Conservation (phyloP, 1,140 invertebrate genomes). For the Saxidomus purpurata region DNA sequence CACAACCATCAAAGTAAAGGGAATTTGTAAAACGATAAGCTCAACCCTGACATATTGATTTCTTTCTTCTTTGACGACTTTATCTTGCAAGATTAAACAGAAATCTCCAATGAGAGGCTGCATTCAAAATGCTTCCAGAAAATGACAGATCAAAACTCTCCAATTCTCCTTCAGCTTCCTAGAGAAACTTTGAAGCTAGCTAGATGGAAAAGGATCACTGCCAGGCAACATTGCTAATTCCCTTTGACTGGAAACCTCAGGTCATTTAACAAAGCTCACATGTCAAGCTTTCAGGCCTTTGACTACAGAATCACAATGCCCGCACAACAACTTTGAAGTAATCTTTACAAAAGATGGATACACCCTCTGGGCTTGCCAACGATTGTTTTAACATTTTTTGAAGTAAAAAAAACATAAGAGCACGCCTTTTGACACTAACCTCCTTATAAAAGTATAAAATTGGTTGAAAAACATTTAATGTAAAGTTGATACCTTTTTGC, state of each 20-base stretch:
- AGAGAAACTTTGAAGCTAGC: conserved; percentile 27
- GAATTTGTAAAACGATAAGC: conserved; percentile 31
- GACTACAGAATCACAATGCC: conserved; percentile 11
- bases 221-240: conserved; percentile 50
- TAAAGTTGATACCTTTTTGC: background rate
- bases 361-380: background rate
- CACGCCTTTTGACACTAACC: background rate
- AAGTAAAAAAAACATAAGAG: background rate
- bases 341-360: conserved; percentile 30
- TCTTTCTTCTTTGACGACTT: conserved; percentile 35
- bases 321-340: conserved; percentile 6
- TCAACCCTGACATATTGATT: conserved; percentile 27
- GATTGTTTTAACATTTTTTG: conserved; percentile 47
- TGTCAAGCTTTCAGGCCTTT: conserved; percentile 29
- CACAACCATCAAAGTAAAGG: conserved; percentile 25
- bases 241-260: conserved; percentile 46
- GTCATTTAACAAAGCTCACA: conserved; percentile 43
- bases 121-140: background rate
- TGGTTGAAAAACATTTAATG: conserved; percentile 6
- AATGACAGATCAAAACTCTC: conserved; percentile 20
- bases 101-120: conserved; percentile 28
- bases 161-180: conserved; percentile 19
- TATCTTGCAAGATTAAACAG: conserved; percentile 40
- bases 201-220: conserved; percentile 18
- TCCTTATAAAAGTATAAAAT: background rate